A percentile compares a stretch with the other conserved stretches of the same genome.
Evolutionary conservation across 2,113 vertebrate species (phyloP).

Genomic region (Jacana jacana): DNA sequence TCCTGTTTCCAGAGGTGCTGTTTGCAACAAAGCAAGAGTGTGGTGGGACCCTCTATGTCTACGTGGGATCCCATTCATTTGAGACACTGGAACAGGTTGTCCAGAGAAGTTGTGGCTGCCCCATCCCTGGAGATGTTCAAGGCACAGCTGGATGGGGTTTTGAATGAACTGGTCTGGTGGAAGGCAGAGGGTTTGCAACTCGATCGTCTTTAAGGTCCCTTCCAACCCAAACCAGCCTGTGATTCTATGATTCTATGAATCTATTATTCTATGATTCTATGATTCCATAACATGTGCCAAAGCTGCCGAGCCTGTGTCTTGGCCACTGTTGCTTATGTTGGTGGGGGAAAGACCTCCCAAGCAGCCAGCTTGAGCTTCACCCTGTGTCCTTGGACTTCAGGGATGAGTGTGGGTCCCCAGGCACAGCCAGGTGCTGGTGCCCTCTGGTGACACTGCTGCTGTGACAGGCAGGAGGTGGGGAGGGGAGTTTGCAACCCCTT

Average conservation of each 20-base stretch:
- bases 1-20: not conserved
- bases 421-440: not conserved
- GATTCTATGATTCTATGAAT: too few species aligned
- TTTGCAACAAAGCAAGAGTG: not conserved
- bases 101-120: too few species aligned
- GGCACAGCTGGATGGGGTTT: too few species aligned
- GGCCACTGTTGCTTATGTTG: accelerated
- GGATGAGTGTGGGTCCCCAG: accelerated
- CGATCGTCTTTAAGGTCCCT: too few species aligned
- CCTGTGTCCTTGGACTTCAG: not conserved
- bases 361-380: not conserved
- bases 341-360: not conserved
- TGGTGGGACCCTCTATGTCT: not conserved
- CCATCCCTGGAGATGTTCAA: too few species aligned
- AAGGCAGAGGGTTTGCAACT: too few species aligned
- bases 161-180: too few species aligned
- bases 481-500: not conserved
- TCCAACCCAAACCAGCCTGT: too few species aligned
- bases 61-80: too few species aligned
- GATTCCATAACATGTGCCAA: too few species aligned
- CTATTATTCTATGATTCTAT: too few species aligned
- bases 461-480: not conserved
- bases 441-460: not conserved
- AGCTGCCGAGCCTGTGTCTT: not conserved
- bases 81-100: too few species aligned